A percentile compares a stretch with the other conserved stretches of the same genome.
Conservation (phyloP, 1,140 invertebrate genomes). For the Aricia agestis region DNA sequence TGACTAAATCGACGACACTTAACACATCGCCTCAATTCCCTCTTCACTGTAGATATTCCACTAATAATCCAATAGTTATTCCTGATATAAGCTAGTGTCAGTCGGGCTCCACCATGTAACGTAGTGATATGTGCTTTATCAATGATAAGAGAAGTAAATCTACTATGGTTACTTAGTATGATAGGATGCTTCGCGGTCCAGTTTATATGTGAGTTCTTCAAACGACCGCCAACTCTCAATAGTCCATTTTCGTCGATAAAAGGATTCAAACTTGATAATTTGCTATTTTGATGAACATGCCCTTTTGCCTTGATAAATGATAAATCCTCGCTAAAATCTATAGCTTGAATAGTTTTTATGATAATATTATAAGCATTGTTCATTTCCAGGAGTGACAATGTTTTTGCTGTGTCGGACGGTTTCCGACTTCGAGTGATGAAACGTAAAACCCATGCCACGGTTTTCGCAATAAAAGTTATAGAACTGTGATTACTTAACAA, state of each 20-base stretch:
- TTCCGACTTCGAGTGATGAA: slow-evolving; percentile 8
- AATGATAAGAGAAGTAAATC: slow-evolving; percentile 21
- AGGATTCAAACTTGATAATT: slow-evolving; percentile 36
- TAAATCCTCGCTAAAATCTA: slow-evolving; percentile 22
- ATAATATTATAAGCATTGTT: slow-evolving; percentile 23
- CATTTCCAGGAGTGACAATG: slow-evolving; percentile 21
- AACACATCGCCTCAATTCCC: slow-evolving; percentile 24
- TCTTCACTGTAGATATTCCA: slow-evolving; percentile 27
- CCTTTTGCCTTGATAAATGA: slow-evolving; percentile 4
- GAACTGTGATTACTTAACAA: slow-evolving; percentile 24
- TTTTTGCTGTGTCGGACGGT: slow-evolving; percentile 17
- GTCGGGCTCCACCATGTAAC: slow-evolving; percentile 25
- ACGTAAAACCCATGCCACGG: slow-evolving; percentile 27
- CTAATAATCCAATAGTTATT: slow-evolving; percentile 31
- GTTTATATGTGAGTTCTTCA: slow-evolving; percentile 27
- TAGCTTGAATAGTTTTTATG: slow-evolving; percentile 27
- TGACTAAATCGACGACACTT: slow-evolving; percentile 25
- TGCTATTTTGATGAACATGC: slow-evolving; percentile 22
- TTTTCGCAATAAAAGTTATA: slow-evolving; percentile 17
- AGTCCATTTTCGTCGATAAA: slow-evolving; percentile 49
- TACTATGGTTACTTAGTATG: slow-evolving; percentile 19
- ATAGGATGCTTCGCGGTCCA: slow-evolving; percentile 30
- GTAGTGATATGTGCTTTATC: slow-evolving; percentile 20
- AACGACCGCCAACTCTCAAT: slow-evolving; percentile 44
- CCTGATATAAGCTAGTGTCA: slow-evolving; percentile 29